These are phyloP conservation scores for Falco biarmicus DNA, from an alignment of 2,797 vertebrate genomes.

Conservation along the genomic window DNA sequence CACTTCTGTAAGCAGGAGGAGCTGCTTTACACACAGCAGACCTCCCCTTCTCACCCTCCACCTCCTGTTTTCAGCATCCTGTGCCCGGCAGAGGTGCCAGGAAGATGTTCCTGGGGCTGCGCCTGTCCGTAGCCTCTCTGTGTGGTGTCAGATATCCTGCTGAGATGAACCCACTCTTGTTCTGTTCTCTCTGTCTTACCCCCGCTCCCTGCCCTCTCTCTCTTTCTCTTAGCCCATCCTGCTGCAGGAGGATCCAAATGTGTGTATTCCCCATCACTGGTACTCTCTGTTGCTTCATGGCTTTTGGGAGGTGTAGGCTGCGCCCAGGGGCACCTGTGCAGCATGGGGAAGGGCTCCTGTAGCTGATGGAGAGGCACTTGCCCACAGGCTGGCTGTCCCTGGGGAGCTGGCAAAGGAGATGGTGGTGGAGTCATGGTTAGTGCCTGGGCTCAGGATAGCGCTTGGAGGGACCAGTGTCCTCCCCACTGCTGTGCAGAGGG, in stretches of 20 bases:
- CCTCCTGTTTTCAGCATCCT: neutral
- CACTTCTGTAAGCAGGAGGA: neutral
- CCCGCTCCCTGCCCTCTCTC: conserved; percentile 55
- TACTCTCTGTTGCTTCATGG: conserved; percentile 65
- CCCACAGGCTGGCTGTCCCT: neutral
- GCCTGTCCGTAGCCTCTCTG: neutral
- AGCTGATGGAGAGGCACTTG: neutral
- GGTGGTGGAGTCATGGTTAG: neutral
- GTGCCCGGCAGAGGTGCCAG: neutral
- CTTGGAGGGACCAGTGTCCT: neutral
- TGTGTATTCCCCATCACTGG: conserved; percentile 80
- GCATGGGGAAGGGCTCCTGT: conserved; percentile 42
- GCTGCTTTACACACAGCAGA: neutral
- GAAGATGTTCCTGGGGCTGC: neutral
- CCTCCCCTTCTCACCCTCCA: neutral
- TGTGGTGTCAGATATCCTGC: neutral
- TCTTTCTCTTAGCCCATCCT: conserved; percentile 77
- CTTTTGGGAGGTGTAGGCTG: conserved; percentile 53
- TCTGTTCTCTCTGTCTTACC: conserved; percentile 79
- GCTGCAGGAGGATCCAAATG: conserved; percentile 84
- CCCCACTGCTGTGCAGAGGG: neutral
- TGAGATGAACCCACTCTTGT: conserved; percentile 72
- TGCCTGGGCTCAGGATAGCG: neutral
- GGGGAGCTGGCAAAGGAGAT: neutral
- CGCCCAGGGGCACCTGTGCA: conserved; percentile 37